Conservation (phyloP, 2,113 vertebrate genomes). For the Labeo rohita region DNA sequence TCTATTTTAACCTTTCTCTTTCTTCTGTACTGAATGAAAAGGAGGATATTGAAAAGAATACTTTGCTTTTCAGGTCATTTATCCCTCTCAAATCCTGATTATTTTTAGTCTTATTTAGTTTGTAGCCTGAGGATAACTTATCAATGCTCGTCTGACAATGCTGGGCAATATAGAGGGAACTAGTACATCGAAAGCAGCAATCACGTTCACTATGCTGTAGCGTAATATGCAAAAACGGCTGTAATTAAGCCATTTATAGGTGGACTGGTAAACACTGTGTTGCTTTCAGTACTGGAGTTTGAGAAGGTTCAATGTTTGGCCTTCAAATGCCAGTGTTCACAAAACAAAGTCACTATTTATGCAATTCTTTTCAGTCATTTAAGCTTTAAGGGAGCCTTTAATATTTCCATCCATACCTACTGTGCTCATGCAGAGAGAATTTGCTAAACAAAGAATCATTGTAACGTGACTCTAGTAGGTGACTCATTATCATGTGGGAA, state of each 20-base stretch:
- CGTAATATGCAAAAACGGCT: not conserved
- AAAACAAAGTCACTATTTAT: not conserved
- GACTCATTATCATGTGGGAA: not conserved
- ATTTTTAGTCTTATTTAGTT: constrained; percentile 38
- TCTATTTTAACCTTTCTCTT: constrained; percentile 12
- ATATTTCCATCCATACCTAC: not conserved
- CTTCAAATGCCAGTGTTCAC: not conserved
- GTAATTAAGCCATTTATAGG: too few relatives aligned
- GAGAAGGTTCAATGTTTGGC: not conserved
- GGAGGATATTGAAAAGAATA: not conserved
- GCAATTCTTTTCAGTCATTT: not conserved
- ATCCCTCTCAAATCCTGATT: constrained; percentile 45
- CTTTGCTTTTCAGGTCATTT: constrained; percentile 21
- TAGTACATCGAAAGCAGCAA: not conserved
- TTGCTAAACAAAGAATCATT: not conserved
- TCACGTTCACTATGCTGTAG: not conserved
- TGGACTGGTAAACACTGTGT: too few relatives aligned
- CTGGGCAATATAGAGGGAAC: not conserved
- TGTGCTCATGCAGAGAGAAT: not conserved
- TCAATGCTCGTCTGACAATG: constrained; percentile 9
- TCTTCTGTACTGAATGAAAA: not conserved
- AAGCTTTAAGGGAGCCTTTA: not conserved
- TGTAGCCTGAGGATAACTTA: constrained; percentile 12
- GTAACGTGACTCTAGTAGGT: not conserved
- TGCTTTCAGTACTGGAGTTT: not conserved